Percentiles rank a stretch among this genome's conserved stretches.
Evolutionary conservation across 2,113 vertebrate species (phyloP).

Genomic region (Ondatra zibethicus): DNA sequence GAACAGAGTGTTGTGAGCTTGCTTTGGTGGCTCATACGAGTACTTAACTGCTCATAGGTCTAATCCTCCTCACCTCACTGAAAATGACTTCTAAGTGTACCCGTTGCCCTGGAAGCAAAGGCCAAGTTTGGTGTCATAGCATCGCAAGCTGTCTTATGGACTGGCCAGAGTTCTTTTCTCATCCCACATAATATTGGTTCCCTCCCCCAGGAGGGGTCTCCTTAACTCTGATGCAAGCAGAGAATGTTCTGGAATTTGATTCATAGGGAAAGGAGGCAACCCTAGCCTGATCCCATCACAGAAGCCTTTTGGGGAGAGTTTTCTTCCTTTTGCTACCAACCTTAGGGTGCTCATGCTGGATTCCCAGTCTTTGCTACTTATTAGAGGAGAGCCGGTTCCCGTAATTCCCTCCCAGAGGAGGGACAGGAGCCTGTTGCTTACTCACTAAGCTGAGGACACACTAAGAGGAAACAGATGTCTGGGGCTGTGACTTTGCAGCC

Average conservation of each 20-base stretch:
- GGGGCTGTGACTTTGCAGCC: neutral
- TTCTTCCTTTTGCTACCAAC: too few relatives aligned
- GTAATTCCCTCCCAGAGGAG: neutral
- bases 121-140: neutral
- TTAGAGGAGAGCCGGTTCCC: neutral
- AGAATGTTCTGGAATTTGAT: neutral
- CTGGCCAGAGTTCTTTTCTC: neutral
- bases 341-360: neutral
- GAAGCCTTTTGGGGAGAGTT: too few relatives aligned
- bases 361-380: neutral
- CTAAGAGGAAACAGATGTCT: constrained; percentile 46
- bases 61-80: neutral
- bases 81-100: neutral
- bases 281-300: accelerated
- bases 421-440: neutral
- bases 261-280: neutral
- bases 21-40: neutral
- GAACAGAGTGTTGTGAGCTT: neutral
- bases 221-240: neutral
- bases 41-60: neutral
- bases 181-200: too few relatives aligned
- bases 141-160: neutral
- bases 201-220: too few relatives aligned
- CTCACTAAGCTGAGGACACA: neutral
- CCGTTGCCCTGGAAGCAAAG: neutral